phyloP scores from a whole-genome alignment of 2,113 vertebrate species.

The Tyto alba region DNA sequence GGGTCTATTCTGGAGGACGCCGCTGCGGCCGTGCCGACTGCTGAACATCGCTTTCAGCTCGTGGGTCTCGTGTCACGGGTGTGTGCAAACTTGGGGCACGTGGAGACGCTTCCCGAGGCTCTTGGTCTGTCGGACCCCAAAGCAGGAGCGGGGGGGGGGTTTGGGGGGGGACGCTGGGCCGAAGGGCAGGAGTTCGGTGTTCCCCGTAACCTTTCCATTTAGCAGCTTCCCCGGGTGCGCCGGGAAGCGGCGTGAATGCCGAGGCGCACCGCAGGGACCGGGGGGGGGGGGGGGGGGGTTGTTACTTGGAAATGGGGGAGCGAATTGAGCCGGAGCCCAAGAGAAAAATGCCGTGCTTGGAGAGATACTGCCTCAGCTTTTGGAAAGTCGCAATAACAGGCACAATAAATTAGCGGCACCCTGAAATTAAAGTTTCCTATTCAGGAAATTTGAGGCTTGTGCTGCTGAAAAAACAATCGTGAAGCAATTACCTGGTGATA shows the following conservation, averaged over 20 bases:
- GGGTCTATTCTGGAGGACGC: no score
- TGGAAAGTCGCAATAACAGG: not conserved
- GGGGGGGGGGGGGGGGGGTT: not conserved
- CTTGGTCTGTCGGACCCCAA: no score
- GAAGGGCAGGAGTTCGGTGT: not conserved
- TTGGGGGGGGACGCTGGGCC: not conserved
- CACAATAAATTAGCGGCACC: not conserved
- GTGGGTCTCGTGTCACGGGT: fast-evolving
- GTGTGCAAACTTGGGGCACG: fast-evolving
- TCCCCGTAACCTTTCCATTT: not conserved
- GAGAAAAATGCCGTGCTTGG: not conserved
- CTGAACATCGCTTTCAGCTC: fast-evolving
- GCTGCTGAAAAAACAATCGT: not conserved
- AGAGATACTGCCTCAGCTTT: not conserved
- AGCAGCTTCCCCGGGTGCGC: not conserved
- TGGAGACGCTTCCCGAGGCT: fast-evolving
- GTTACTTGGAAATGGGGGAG: not conserved
- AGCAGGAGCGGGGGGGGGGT: not conserved
- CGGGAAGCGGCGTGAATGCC: not conserved
- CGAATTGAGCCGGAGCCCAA: not conserved
- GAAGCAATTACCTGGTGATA: constrained; percentile 25
- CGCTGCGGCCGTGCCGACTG: fast-evolving
- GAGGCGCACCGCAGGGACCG: not conserved
- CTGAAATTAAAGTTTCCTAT: constrained; percentile 43
- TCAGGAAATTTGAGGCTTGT: not conserved